phyloP scores from a whole-genome alignment of 1,140 invertebrate genomes.

The Mactra quadrangularis region DNA sequence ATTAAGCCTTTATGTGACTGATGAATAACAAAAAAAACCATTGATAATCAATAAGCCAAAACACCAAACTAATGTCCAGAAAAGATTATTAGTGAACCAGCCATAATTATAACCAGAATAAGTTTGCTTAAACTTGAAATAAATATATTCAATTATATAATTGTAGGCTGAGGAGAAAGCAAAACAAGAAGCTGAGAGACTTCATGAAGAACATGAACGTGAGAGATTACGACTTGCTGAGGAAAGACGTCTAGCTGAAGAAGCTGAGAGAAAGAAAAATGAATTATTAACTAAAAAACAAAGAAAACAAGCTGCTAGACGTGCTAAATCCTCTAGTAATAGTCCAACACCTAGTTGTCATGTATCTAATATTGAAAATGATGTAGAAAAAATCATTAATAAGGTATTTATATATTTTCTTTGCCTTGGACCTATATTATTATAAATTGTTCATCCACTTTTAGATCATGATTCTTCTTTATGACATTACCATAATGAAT shows the following conservation, averaged over 20 bases:
- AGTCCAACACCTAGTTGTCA: slow-evolving; percentile 43
- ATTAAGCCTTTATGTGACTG: no score
- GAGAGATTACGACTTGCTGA: slow-evolving; percentile 39
- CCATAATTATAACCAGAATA: no score
- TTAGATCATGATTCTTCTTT: no score
- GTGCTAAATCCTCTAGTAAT: slow-evolving; percentile 46
- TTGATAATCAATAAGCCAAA: no score
- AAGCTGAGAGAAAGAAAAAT: slow-evolving; percentile 44
- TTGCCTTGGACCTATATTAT: no score
- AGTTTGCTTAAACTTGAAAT: no score
- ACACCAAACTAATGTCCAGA: no score
- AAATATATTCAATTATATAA: no score
- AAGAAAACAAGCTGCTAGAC: slow-evolving; percentile 35
- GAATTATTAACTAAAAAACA: slow-evolving; percentile 34
- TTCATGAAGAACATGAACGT: slow-evolving; percentile 49
- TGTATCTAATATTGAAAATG: background rate
- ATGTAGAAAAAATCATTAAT: background rate
- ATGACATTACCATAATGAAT: no score
- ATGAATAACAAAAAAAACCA: no score
- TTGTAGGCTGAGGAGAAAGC: slow-evolving; percentile 76
- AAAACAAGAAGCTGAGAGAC: slow-evolving; percentile 66
- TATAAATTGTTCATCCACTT: no score
- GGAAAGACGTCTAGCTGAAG: slow-evolving; percentile 34
- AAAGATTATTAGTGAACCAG: no score
- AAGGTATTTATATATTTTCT: background rate